These are phyloP conservation scores for Mus spicilegus DNA, from an alignment of 2,113 vertebrate species.

Conservation along the genomic window DNA sequence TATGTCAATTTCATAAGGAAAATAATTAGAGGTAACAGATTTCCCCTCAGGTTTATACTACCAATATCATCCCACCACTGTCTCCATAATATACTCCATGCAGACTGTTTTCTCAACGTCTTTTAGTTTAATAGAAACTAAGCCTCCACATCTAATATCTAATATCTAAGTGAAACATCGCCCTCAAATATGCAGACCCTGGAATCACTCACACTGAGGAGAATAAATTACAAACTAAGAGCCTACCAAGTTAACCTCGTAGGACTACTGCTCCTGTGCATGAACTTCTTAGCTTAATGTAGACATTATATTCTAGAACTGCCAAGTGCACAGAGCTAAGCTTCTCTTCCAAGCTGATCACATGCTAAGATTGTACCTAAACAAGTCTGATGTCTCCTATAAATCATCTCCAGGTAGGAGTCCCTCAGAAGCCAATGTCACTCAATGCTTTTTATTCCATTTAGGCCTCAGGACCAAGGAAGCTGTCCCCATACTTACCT, in stretches of 20 bases:
- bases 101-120: neutral
- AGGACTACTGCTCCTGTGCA: neutral
- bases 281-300: neutral
- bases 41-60: neutral
- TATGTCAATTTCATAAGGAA: conserved; percentile 47
- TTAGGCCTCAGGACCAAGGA: neutral
- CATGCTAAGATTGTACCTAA: conserved; percentile 22
- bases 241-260: neutral
- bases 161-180: neutral
- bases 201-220: neutral
- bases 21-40: conserved; percentile 5
- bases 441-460: neutral
- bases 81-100: neutral
- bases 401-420: neutral
- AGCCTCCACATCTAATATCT: neutral
- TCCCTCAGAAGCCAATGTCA: neutral
- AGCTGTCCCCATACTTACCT: neutral
- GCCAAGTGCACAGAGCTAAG: neutral
- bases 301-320: conserved; percentile 48
- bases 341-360: conserved; percentile 36
- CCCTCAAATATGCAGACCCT: neutral
- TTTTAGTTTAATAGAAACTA: conserved; percentile 7
- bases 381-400: neutral
- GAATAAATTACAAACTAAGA: neutral
- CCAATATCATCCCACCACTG: neutral